Conservation (phyloP, 1,140 invertebrate genomes). For the Magallana gigas region DNA sequence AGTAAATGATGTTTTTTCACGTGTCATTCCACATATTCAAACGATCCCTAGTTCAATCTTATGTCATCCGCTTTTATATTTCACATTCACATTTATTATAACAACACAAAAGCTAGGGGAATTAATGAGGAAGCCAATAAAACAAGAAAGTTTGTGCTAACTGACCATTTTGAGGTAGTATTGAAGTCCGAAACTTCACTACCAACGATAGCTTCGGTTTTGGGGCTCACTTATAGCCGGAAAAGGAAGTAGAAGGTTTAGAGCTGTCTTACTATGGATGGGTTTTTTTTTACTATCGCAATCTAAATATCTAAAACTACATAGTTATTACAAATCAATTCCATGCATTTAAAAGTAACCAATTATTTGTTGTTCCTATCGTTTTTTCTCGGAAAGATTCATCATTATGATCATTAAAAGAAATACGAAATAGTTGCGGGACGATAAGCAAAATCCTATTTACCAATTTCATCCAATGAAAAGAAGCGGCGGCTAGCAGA, state of each 20-base stretch:
- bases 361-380: no score
- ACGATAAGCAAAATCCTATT: no score
- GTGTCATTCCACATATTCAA: background rate
- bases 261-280: background rate
- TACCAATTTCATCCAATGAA: constrained; percentile 46
- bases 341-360: no score
- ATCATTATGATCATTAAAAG: no score
- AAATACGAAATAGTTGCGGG: no score
- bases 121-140: background rate
- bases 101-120: background rate
- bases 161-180: constrained; percentile 65
- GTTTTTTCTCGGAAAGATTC: no score
- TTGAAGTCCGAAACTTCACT: constrained; percentile 63
- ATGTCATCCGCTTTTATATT: background rate
- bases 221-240: constrained; percentile 64
- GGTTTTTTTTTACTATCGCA: background rate
- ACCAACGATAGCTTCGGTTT: constrained; percentile 72
- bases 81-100: background rate
- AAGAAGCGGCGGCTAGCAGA: constrained; percentile 45
- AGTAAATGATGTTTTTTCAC: background rate
- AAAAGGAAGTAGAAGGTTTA: constrained; percentile 68
- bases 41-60: background rate
- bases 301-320: no score
- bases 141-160: background rate
- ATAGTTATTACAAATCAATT: no score